Conservation (phyloP, 2,113 vertebrate genomes). For the Myocastor coypus region DNA sequence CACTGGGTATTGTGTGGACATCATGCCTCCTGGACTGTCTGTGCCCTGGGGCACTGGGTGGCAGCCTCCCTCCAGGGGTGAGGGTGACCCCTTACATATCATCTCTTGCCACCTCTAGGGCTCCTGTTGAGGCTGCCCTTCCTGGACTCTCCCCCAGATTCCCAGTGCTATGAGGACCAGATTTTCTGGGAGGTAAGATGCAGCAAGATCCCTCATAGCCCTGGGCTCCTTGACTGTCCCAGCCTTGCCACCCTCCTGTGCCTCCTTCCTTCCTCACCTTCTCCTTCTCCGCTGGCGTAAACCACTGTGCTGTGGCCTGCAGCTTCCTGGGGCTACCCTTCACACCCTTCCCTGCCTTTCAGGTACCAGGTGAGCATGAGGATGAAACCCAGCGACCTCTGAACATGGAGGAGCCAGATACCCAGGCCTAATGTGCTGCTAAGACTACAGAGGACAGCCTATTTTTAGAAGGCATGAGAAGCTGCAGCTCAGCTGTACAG, state of each 20-base stretch:
- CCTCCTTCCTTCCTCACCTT: neutral
- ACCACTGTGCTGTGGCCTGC: neutral
- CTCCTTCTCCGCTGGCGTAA: neutral
- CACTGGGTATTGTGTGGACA: neutral
- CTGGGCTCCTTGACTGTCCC: too few species aligned
- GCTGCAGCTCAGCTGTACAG: neutral
- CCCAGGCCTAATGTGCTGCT: slow-evolving; percentile 51
- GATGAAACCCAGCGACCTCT: slow-evolving; percentile 50
- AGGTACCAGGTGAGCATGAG: neutral
- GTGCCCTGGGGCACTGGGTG: neutral
- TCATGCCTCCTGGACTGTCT: neutral
- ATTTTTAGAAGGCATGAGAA: neutral
- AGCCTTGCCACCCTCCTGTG: neutral
- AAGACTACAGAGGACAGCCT: neutral
- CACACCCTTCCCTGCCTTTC: neutral
- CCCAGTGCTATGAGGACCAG: slow-evolving; percentile 86
- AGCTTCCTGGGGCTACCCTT: neutral
- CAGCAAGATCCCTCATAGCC: rapidly evolving
- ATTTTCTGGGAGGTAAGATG: slow-evolving; percentile 92
- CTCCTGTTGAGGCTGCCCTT: slow-evolving; percentile 87
- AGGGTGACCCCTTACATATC: neutral
- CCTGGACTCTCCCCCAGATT: slow-evolving; percentile 86
- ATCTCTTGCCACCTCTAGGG: slow-evolving; percentile 83
- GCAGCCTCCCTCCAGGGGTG: neutral
- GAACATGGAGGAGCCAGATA: slow-evolving; percentile 49